Base-by-base conservation (phyloP, 2,797 vertebrate genomes). In the Antennarius maculatus region DNA sequence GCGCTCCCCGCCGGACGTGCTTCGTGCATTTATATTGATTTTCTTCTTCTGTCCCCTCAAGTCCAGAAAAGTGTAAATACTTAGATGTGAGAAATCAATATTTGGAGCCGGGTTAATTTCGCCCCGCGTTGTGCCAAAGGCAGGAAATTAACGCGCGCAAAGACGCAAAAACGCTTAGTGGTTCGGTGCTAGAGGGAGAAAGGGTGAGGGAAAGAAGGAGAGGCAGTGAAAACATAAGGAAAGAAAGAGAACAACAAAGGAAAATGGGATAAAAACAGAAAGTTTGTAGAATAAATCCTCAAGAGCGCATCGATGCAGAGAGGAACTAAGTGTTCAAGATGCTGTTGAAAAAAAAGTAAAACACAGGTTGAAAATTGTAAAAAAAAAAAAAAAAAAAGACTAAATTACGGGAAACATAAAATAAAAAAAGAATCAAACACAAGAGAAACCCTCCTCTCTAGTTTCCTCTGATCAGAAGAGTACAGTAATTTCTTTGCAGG, bases 21-120 rank as follows among this genome's bases (percentile, higher is more conserved):
- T 16, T 27, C 7, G n/a, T 54, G 46, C 52, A 18, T 11, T 27
- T 17, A 23, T 28, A 76, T 77, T 29, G 49, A 76, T 71, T 66
- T 61, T 54, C 29, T 23, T 3, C 49, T 52, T 52, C 51, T 49
- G 60, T 45, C 54, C 53, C 48, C 49, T 34, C 5, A 13, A 49
- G 14, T 29, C 15, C 50, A 29, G 17, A 54, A 31, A 67, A 59
- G 27, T 15, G 47, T 23, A 60, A 74, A 69, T 54, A 57, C 54
- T 37, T 60, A 41, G 46, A 39, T 18, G 54, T 16, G 43, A n/a
- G 8, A 66, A 79, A 76, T 77, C 76, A 55, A 85, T 77, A 71
- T 49, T 61, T 61, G 7, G 16, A 69, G 65, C 66, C 7, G 27
- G 2, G 42, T 14, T 61, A 7, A 28, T 55, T 43, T 51, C 62